Base-by-base conservation (phyloP, 2,888 invertebrate species). In the Campoletis raptor region DNA sequence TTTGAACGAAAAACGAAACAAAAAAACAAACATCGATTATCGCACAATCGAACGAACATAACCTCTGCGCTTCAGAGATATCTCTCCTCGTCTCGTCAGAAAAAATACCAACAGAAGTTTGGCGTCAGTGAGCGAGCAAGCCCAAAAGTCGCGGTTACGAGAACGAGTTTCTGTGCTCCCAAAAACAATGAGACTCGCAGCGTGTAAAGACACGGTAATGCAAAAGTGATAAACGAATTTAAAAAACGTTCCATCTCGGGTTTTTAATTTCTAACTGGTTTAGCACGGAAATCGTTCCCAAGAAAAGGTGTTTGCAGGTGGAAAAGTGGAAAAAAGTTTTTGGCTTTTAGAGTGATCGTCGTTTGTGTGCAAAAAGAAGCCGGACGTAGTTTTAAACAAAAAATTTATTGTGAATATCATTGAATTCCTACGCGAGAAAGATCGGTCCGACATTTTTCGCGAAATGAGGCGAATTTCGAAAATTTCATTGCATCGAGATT, bases 61-160 rank as follows among this genome's bases (percentile, higher is more conserved):
- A 81, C 81, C 81, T 45, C 48, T 15, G 21, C 37, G n/a, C 12
- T 45, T 24, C 30, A 7, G 45, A 15, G 30, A 30, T 30, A 30
- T 54, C 18, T 61, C 42, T 40, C 24, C 0, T 45, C 48, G 48
- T 61, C n/a, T 37, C 40, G 10, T 8, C 64, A 66, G 64, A 40
- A 66, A 74, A 72, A 64, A 80, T 64, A 81, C 74, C 66, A 81
- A 74, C 73, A 66, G 64, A 72, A 64, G 83, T 87, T 88, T 85
- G 82, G 88, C 88, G 88, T 88, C 85, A 78, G 86, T 87, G 84
- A 81, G 88, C 87, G 84, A 78, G 86, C 87, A 82, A 81, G 84
- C 64, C n/a, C 54, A 74, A 88, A 86, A 83, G 79, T 82, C 78
- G 67, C 83, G 83, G 85, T 87, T 77, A 76, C 79, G 72, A 81